Percentiles rank a stretch among this genome's conserved stretches.
Evolutionary conservation across 2,888 invertebrate genomes (phyloP).

Genomic region (Brachyopa scutellaris): DNA sequence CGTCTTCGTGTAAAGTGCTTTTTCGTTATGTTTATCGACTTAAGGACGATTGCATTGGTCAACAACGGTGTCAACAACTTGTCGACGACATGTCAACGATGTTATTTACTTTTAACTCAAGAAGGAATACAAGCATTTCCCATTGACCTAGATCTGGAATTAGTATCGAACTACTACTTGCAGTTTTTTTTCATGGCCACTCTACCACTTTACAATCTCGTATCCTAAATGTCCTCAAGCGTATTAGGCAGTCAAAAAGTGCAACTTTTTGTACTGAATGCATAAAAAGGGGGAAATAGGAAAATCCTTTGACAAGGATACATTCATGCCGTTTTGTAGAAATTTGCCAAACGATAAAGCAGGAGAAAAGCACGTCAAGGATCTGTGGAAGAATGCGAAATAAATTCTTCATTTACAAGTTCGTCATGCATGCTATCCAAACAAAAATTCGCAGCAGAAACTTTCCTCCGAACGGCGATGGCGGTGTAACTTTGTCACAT

Average conservation of each 20-base stretch:
- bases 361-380: conserved; percentile 11
- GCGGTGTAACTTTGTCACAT: conserved; percentile 58
- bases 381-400: conserved; percentile 37
- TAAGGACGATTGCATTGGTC: conserved; percentile 42
- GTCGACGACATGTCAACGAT: not conserved
- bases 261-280: not conserved
- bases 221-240: not conserved
- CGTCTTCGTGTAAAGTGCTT: conserved; percentile 30
- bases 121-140: no score
- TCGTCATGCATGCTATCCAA: conserved; percentile 1
- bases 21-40: conserved; percentile 26
- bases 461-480: conserved; percentile 12
- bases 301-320: conserved; percentile 28
- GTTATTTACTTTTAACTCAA: not conserved
- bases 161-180: no score
- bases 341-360: conserved; percentile 43
- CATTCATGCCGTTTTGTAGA: conserved; percentile 15
- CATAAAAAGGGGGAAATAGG: not conserved
- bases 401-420: conserved; percentile 50
- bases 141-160: not conserved
- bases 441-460: conserved; percentile 3
- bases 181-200: no score
- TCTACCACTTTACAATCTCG: no score
- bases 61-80: conserved; percentile 24
- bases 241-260: no score